These are phyloP conservation scores for Callaeas wilsoni DNA, from an alignment of 2,113 vertebrate genomes.

Conservation along the genomic window DNA sequence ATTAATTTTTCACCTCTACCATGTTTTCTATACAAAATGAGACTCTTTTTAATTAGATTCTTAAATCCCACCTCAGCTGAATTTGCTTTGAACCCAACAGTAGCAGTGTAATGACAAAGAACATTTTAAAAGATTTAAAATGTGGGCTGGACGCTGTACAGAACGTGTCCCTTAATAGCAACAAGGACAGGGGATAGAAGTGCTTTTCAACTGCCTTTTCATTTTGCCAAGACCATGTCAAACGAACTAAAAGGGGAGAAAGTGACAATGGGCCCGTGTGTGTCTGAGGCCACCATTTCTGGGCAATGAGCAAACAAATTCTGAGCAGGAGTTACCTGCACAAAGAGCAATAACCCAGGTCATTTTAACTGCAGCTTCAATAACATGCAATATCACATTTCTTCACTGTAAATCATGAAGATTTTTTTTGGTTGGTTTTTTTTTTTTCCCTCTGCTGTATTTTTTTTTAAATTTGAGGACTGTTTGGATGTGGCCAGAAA, in stretches of 20 bases:
- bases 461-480: neutral
- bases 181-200: neutral
- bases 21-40: neutral
- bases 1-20: neutral
- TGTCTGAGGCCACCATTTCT: neutral
- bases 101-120: neutral
- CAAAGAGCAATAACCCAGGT: neutral
- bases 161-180: neutral
- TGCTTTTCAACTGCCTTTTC: neutral
- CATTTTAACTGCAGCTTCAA: neutral
- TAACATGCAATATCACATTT: neutral
- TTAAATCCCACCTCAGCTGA: neutral
- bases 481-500: neutral
- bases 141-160: neutral
- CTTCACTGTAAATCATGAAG: neutral
- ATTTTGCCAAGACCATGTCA: neutral
- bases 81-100: neutral
- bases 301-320: neutral
- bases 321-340: neutral
- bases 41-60: neutral
- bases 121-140: neutral
- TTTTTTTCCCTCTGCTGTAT: fast-evolving
- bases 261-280: neutral
- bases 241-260: neutral
- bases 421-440: neutral